A percentile compares a stretch with the other conserved stretches of the same genome.
Evolutionary conservation across 1,140 invertebrate species (phyloP).

Genomic region (Matsumurasca onukii): DNA sequence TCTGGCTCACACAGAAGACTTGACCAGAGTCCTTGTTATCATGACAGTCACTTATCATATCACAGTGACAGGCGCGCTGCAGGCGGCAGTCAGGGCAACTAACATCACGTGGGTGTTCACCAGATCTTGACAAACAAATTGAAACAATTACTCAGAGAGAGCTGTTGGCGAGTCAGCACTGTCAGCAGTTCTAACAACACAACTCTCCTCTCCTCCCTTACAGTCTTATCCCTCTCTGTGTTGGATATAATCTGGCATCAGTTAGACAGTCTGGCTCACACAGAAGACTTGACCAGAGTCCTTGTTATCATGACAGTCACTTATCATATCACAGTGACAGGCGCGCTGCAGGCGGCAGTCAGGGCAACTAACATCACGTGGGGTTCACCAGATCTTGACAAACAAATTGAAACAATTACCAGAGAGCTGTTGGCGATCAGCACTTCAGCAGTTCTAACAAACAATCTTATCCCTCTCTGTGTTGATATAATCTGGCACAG

Average conservation of each 20-base stretch:
- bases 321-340: no score
- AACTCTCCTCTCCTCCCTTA: not conserved
- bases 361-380: not conserved
- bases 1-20: no score
- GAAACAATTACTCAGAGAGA: not conserved
- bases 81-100: not conserved
- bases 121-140: not conserved
- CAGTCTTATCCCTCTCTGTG: not conserved
- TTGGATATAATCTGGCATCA: no score
- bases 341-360: no score
- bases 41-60: no score
- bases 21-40: no score
- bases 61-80: no score
- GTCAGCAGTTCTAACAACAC: not conserved
- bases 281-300: no score
- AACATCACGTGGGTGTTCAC: not conserved
- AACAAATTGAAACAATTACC: not conserved
- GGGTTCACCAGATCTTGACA: not conserved
- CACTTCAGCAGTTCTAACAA: not conserved
- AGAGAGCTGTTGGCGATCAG: not conserved
- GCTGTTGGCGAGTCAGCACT: not conserved
- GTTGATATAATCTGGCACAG: no score
- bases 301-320: no score
- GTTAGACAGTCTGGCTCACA: no score
- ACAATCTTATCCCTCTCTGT: not conserved